phyloP scores from a whole-genome alignment of 2,113 vertebrate genomes.

The Neodon shergylaensis region DNA sequence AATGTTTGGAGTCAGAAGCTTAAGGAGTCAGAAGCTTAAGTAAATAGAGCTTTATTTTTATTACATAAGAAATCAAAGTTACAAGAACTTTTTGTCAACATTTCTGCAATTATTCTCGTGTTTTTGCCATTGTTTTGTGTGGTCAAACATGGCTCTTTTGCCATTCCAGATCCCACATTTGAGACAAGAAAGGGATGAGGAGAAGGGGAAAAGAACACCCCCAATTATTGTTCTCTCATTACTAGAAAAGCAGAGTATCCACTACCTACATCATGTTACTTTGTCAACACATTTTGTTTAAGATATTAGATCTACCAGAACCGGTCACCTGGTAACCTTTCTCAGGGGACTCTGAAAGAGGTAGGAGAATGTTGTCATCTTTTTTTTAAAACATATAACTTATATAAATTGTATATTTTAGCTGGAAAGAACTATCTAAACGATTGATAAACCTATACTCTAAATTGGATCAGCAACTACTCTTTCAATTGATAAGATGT shows the following conservation, averaged over 20 bases:
- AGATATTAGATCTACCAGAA: not conserved
- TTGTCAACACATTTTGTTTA: not conserved
- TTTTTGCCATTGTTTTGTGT: not conserved
- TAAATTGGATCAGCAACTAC: not conserved
- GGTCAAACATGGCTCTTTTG: not conserved
- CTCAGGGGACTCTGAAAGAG: not conserved
- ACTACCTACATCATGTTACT: not conserved
- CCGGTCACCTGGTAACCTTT: not conserved
- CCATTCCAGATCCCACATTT: not conserved
- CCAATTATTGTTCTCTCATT: not conserved
- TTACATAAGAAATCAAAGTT: not conserved
- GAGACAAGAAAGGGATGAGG: not conserved
- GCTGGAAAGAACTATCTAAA: not conserved
- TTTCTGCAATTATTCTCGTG: constrained; percentile 6
- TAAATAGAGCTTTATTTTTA: not conserved
- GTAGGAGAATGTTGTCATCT: not conserved
- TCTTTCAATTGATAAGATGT: not conserved
- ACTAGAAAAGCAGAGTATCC: not conserved
- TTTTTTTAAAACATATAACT: not conserved
- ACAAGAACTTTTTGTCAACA: not conserved
- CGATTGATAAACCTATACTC: not conserved
- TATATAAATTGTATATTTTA: not conserved
- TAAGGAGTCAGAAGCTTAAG: not conserved
- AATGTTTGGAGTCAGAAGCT: not conserved
- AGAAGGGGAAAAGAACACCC: not conserved